phyloP scores from a whole-genome alignment of 2,113 vertebrate genomes.

The Myotis brandtii region DNA sequence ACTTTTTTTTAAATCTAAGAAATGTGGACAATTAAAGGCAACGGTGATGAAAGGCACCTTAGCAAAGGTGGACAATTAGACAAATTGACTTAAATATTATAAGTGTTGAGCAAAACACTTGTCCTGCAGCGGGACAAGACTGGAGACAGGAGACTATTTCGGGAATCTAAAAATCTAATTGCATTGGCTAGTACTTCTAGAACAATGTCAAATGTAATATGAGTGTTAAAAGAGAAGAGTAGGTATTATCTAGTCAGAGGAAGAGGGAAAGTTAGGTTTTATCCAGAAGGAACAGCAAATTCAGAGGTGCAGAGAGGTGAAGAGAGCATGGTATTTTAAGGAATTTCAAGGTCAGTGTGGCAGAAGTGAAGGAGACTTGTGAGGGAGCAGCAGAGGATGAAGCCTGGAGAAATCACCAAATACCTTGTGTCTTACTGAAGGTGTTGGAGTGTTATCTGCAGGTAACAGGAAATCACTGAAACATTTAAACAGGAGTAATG shows the following conservation, averaged over 20 bases:
- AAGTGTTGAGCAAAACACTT: no score
- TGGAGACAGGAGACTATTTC: no score
- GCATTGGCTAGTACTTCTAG: not conserved
- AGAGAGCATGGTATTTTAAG: not conserved
- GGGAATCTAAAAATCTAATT: no score
- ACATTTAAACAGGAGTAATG: not conserved
- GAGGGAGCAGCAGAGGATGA: not conserved
- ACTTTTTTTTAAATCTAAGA: no score
- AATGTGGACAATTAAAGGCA: no score
- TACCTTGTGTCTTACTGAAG: accelerated
- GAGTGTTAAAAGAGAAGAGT: not conserved
- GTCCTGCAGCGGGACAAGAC: no score
- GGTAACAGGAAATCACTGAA: no score
- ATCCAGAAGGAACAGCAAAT: not conserved
- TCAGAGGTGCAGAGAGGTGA: not conserved
- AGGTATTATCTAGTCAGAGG: not conserved
- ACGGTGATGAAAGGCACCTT: no score
- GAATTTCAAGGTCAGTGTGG: not conserved
- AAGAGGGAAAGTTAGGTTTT: not conserved
- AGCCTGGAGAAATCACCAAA: not conserved
- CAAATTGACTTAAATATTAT: no score
- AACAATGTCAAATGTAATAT: not conserved
- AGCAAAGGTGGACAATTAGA: no score
- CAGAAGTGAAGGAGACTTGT: not conserved
- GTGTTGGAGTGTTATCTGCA: not conserved